Evolutionary conservation across 2,888 invertebrate species (phyloP), one percentile per base, ranked within the genome.

Genomic region (Sesia apiformis): DNA sequence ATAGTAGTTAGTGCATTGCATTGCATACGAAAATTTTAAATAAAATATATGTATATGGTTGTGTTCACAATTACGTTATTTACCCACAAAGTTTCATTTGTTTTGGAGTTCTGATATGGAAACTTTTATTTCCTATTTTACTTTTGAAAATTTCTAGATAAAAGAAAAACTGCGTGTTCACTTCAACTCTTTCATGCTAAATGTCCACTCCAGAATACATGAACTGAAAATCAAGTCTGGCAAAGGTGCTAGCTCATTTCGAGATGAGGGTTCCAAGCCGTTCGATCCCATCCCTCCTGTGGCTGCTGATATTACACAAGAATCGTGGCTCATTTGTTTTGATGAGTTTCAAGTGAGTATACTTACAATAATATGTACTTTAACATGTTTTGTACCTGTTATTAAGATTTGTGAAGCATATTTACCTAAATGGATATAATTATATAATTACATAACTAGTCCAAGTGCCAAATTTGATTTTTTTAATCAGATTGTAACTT

Each of bases 161-260:
- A 86, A 92, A 60, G 90, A 91, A 61, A 96, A 95, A 71, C 84
- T 92, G 52, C 91, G 98, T 61, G 96, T 99, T 3, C 99, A 99
- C 81, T 99, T 99, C 76, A 96, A 99, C 78, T 94, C 96, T 49
- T 99, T 99, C 77, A 99, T 99, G 99, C 91, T 96, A 51, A 96
- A 97, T 76, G 97, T 99, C 5, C 99, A 99, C 83, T 91, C 92
- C 57, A 93, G 93, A 71, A 97, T 98, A 71, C 98, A 98, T 72
- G 93, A 94, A 61, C 91, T 96, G 2, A 99, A 98, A 80, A 89
- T 89, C 23, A 82, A 86, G 64, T 88, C 89, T 55, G 87, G 87
- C 0, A 84, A 77, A 71, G 87, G 88, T 40, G 87, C 87, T 40
- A 87, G 87, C 64, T 81, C 84, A 3, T 89, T 89, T 58, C 72